Evolutionary conservation across 2,797 vertebrate species (phyloP).

Genomic region (Delichon dasypus): DNA sequence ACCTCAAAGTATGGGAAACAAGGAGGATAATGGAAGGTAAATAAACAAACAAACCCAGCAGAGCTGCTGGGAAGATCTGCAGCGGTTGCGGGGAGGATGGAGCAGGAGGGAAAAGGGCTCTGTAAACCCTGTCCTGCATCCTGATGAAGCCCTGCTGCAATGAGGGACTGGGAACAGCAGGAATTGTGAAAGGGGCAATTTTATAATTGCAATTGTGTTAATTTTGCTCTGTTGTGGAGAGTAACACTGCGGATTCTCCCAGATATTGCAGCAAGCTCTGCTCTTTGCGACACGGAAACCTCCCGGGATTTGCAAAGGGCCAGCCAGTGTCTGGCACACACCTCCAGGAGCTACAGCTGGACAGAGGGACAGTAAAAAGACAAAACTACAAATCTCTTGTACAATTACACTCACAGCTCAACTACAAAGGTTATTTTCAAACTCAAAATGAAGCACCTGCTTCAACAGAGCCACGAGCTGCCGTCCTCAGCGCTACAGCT

Average conservation of each 20-base stretch:
- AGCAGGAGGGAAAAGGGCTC: neutral
- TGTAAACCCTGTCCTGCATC: conserved; percentile 20
- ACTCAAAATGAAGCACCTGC: rapidly evolving
- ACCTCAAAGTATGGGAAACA: conserved; percentile 21
- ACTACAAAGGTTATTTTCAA: neutral
- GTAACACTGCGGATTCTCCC: neutral
- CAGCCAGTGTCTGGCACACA: neutral
- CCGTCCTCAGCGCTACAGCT: rapidly evolving
- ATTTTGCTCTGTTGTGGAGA: neutral
- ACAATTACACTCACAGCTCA: neutral
- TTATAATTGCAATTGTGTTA: conserved; percentile 2
- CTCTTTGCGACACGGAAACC: neutral
- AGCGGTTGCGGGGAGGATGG: neutral
- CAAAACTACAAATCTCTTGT: neutral
- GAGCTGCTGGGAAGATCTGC: neutral
- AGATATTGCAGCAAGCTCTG: neutral
- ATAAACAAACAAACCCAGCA: conserved; percentile 8
- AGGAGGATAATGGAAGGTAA: conserved; percentile 10
- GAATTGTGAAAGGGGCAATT: neutral
- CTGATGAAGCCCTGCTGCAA: conserved; percentile 27
- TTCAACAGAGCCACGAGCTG: rapidly evolving
- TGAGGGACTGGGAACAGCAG: neutral
- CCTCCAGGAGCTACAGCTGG: neutral
- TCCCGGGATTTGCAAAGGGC: neutral
- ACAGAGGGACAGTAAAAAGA: neutral